A percentile compares a stretch with the other conserved stretches of the same genome.
These are phyloP conservation scores for Lamellibrachia luymesi DNA, from an alignment of 1,140 invertebrate genomes.

Conservation along the genomic window DNA sequence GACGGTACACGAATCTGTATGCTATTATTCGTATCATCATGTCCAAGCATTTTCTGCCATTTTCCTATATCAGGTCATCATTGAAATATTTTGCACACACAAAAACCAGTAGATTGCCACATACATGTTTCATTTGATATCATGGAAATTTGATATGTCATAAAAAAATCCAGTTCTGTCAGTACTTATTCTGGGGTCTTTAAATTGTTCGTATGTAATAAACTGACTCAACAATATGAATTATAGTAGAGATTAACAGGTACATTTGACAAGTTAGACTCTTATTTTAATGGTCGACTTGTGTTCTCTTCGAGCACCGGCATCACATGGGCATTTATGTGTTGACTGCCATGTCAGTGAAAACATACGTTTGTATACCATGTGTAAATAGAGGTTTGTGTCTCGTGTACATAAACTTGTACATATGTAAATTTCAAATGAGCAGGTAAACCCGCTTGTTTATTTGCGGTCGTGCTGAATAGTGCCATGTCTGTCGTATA, in stretches of 20 bases:
- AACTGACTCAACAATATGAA: not conserved
- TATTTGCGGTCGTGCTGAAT: not conserved
- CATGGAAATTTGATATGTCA: not conserved
- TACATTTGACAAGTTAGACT: not conserved
- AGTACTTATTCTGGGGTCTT: not conserved
- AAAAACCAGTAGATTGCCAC: not conserved
- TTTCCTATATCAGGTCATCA: not conserved
- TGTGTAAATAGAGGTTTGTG: not conserved
- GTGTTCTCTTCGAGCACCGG: not conserved
- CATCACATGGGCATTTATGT: not conserved
- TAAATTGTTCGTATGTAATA: not conserved
- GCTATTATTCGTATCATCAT: not conserved
- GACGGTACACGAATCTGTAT: not conserved
- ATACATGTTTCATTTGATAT: not conserved
- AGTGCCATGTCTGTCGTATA: not conserved
- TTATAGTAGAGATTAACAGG: not conserved
- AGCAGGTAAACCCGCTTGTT: not conserved
- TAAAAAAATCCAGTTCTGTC: not conserved
- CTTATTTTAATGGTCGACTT: not conserved
- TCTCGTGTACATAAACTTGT: not conserved
- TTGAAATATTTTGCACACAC: too few relatives aligned
- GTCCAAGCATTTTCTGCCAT: not conserved
- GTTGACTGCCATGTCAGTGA: not conserved
- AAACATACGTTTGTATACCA: not conserved
- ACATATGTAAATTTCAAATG: not conserved